These are phyloP conservation scores for Alcedo quadribrachys DNA, from an alignment of 2,797 vertebrate species.

Conservation along the genomic window DNA sequence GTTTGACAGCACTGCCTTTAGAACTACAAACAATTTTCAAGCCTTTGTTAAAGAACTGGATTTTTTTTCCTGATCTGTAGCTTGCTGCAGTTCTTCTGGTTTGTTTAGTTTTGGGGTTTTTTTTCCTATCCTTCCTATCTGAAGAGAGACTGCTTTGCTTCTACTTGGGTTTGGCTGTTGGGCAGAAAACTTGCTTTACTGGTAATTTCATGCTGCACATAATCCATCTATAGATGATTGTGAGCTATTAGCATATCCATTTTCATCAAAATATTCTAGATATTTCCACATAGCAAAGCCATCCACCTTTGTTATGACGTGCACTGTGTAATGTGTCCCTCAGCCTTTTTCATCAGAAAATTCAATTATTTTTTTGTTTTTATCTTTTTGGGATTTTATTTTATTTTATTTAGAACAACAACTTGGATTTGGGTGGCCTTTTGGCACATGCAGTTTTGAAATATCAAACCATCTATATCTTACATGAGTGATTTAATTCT, in stretches of 20 bases:
- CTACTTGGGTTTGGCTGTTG: background rate
- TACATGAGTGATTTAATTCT: background rate
- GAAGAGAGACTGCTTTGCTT: background rate
- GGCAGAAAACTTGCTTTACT: background rate
- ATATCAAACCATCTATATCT: background rate
- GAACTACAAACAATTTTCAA: background rate
- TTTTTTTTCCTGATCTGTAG: background rate
- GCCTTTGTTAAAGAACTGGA: background rate
- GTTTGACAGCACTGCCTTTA: background rate
- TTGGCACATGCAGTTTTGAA: background rate
- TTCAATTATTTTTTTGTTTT: too few relatives aligned
- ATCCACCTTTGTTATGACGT: background rate
- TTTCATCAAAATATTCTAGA: background rate
- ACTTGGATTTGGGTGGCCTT: background rate
- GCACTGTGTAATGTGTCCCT: too few relatives aligned
- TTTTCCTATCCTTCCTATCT: background rate
- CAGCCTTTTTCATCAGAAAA: background rate
- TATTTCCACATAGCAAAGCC: background rate
- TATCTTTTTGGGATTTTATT: too few relatives aligned
- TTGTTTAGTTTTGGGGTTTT: too few relatives aligned
- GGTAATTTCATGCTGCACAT: background rate
- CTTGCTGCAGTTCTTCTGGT: background rate
- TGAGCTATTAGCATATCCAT: background rate
- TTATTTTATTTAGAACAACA: background rate
- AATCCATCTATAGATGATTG: background rate